These are phyloP conservation scores for Oncorhynchus nerka DNA, from an alignment of 2,113 vertebrate genomes.

Conservation along the genomic window DNA sequence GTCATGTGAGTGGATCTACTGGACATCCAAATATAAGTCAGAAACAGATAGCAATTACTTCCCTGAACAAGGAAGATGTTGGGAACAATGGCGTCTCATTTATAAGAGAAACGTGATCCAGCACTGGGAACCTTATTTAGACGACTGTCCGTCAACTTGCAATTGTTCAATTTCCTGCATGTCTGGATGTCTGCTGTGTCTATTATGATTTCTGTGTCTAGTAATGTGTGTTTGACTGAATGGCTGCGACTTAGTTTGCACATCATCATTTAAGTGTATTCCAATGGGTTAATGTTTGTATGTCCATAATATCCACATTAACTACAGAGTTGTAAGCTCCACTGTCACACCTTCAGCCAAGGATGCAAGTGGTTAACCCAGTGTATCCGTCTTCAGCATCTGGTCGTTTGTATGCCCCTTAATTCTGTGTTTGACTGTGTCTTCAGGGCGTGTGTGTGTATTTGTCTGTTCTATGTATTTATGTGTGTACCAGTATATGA, in stretches of 20 bases:
- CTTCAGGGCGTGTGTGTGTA: conserved; percentile 20
- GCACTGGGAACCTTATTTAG: conserved; percentile 44
- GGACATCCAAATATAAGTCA: conserved; percentile 66
- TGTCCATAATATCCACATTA: background rate
- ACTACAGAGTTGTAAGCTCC: conserved; percentile 47
- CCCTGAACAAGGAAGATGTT: conserved; percentile 50
- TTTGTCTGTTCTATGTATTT: conserved; percentile 30
- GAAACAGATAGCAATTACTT: conserved; percentile 61
- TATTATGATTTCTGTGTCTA: conserved; percentile 21
- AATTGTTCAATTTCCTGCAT: conserved; percentile 46
- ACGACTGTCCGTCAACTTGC: conserved; percentile 46
- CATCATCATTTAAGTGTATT: conserved; percentile 25
- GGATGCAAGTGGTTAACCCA: conserved; percentile 51
- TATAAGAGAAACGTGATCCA: conserved; percentile 67
- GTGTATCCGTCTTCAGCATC: conserved; percentile 19
- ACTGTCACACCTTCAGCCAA: conserved; percentile 18
- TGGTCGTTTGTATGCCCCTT: conserved; percentile 36
- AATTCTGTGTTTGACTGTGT: conserved; percentile 21
- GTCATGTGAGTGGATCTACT: conserved; percentile 69
- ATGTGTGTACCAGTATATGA: conserved; percentile 9
- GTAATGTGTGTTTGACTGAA: conserved; percentile 30
- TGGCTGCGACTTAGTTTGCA: conserved; percentile 17
- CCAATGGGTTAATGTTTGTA: background rate
- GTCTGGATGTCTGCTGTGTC: conserved; percentile 39
- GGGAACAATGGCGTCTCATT: conserved; percentile 68